These are phyloP conservation scores for Caenorhabditis becei DNA, from an alignment of 2,888 invertebrate genomes.

Conservation along the genomic window DNA sequence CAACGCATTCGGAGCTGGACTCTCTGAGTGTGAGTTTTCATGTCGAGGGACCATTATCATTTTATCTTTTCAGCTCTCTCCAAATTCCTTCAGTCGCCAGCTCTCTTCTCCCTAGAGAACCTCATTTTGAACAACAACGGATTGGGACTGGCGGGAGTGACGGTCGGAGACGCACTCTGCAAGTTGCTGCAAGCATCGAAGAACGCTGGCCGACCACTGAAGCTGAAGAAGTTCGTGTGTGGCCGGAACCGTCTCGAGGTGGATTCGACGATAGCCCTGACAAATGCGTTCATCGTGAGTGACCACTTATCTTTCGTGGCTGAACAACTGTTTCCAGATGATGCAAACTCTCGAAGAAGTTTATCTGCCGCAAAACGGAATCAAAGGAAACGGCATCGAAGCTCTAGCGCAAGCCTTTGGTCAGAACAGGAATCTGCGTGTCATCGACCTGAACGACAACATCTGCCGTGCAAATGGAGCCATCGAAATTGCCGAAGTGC, in stretches of 20 bases:
- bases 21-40: constrained; percentile 86
- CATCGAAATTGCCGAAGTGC: constrained; percentile 86
- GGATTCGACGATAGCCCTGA: constrained; percentile 91
- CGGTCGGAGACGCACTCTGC: constrained; percentile 24
- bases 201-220: constrained; percentile 84
- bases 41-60: background rate
- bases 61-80: constrained; percentile 84
- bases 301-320: no score
- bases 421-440: constrained; percentile 85
- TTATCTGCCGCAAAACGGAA: constrained; percentile 97
- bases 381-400: constrained; percentile 90
- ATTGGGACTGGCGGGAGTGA: constrained; percentile 85
- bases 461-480: constrained; percentile 89
- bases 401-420: constrained; percentile 87
- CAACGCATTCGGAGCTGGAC: constrained; percentile 98
- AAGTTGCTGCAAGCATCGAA: constrained; percentile 16
- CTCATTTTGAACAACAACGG: constrained; percentile 92
- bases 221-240: constrained; percentile 86
- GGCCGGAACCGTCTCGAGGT: constrained; percentile 96
- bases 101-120: constrained; percentile 39
- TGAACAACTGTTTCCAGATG: constrained; percentile 85
- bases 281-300: constrained; percentile 88
- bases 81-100: constrained; percentile 29
- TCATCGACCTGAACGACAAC: constrained; percentile 94
- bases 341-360: constrained; percentile 92